Evolutionary conservation across 2,113 vertebrate genomes (phyloP).

Genomic region (Irena cyanogastra): DNA sequence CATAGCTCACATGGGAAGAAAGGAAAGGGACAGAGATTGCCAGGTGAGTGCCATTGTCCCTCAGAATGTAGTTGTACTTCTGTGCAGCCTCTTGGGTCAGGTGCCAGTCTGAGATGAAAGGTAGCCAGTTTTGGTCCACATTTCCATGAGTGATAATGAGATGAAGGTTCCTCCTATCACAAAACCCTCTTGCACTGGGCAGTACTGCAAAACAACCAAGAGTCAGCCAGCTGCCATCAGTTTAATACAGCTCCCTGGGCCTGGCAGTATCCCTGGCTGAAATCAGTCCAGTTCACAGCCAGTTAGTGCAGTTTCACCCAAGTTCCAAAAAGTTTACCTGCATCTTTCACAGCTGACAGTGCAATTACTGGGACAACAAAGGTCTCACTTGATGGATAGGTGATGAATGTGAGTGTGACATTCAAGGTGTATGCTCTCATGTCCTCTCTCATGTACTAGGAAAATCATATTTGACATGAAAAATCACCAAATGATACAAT

Average conservation of each 20-base stretch:
- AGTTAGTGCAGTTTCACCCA: not conserved
- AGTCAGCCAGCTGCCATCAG: not conserved
- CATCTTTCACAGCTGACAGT: not conserved
- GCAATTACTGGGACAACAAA: not conserved
- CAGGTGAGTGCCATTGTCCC: constrained; percentile 49
- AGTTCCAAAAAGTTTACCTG: constrained; percentile 34
- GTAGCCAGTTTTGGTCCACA: constrained; percentile 51
- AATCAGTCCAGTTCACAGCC: not conserved
- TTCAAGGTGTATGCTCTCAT: constrained; percentile 35
- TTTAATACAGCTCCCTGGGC: not conserved
- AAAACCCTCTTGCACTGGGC: constrained; percentile 11
- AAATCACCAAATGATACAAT: not conserved
- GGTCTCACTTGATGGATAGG: not conserved
- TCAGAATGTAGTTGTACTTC: not conserved
- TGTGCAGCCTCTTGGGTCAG: constrained; percentile 1
- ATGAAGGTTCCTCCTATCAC: constrained; percentile 8
- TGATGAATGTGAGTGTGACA: constrained; percentile 35
- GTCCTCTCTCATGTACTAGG: not conserved
- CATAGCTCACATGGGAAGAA: constrained; percentile 24
- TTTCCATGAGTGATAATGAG: constrained; percentile 39
- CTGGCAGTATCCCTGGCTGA: not conserved
- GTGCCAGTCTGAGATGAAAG: constrained; percentile 25
- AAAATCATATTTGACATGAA: not conserved
- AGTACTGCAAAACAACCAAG: constrained; percentile 5
- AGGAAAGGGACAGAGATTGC: constrained; percentile 25